Conservation (phyloP, 2,888 invertebrate species). For the Pollenia amentaria region DNA sequence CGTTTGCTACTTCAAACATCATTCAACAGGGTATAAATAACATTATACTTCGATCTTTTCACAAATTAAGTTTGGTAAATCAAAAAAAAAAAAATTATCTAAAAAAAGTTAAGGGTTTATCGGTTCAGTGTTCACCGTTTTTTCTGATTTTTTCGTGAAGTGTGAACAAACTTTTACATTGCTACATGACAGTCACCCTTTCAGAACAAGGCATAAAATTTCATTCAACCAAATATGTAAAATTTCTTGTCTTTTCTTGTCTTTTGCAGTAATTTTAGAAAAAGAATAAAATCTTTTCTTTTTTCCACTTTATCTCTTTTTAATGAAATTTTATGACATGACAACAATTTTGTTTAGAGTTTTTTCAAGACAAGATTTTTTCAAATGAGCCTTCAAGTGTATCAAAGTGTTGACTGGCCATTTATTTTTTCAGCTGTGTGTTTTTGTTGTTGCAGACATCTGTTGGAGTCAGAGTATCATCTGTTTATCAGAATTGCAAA, state of each 20-base stretch:
- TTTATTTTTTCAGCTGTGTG: background rate
- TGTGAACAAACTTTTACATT: too few relatives aligned
- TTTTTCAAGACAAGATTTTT: background rate
- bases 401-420: background rate
- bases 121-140: too few relatives aligned
- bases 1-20: too few relatives aligned
- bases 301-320: background rate
- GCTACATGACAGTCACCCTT: background rate
- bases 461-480: conserved; percentile 28
- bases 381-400: background rate
- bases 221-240: background rate
- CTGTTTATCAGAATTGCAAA: conserved; percentile 81
- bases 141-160: too few relatives aligned
- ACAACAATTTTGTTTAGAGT: conserved; percentile 1
- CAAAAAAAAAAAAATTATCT: too few relatives aligned
- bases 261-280: background rate
- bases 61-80: too few relatives aligned
- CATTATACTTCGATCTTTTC: too few relatives aligned
- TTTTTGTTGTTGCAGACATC: background rate
- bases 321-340: conserved; percentile 33
- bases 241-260: background rate
- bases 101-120: too few relatives aligned
- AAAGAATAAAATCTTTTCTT: background rate
- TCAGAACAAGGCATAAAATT: conserved; percentile 4
- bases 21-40: too few relatives aligned